Conservation (phyloP, 2,888 invertebrate genomes). For the Dicyrtomina minuta region DNA sequence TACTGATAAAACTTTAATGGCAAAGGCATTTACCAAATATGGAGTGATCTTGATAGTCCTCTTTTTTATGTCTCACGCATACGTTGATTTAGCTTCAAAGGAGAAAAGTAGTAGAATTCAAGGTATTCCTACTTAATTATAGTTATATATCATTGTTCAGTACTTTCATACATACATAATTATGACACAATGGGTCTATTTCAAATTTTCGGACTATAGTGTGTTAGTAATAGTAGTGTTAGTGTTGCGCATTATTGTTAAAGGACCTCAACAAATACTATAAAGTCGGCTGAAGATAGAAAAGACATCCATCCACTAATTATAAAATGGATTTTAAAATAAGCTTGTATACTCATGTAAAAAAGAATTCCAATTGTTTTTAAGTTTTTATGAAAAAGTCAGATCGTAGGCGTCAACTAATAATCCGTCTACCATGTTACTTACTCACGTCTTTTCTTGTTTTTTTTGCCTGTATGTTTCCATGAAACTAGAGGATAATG, state of each 20-base stretch:
- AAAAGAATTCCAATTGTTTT: not conserved
- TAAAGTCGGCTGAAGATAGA: too few species aligned
- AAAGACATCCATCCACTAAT: too few species aligned
- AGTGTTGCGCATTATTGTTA: too few species aligned
- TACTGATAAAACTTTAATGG: not conserved
- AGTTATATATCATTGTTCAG: not conserved
- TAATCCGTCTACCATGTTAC: not conserved
- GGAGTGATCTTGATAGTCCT: conserved; percentile 12
- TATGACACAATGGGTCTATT: not conserved
- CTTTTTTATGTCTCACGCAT: conserved; percentile 7
- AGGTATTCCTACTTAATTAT: conserved; percentile 39
- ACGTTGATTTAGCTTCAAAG: conserved; percentile 64
- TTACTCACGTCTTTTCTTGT: not conserved
- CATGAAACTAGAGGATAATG: not conserved
- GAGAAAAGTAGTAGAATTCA: conserved; percentile 64
- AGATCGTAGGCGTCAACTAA: too few species aligned
- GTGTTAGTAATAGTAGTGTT: too few species aligned
- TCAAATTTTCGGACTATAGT: not conserved
- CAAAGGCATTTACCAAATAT: not conserved
- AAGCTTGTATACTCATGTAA: too few species aligned
- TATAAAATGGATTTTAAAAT: too few species aligned
- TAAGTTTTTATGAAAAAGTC: not conserved
- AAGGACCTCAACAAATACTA: too few species aligned
- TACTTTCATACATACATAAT: not conserved
- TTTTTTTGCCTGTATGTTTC: not conserved